Percentiles rank a stretch among this genome's conserved stretches.
Conservation (phyloP, 2,797 vertebrate species). For the Sebastes alutus region DNA sequence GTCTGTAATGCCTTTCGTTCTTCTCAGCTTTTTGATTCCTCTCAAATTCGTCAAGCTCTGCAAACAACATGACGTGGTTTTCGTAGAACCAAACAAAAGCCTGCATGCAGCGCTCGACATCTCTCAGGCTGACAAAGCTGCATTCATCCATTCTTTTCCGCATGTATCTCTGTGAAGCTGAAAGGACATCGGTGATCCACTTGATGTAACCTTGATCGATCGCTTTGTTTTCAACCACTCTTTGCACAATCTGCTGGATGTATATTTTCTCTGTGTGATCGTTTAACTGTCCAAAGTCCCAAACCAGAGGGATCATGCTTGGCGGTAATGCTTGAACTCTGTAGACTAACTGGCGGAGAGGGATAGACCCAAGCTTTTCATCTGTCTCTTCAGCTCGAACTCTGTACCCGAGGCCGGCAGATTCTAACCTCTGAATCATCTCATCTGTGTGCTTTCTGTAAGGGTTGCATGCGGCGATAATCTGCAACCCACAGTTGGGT, state of each 20-base stretch:
- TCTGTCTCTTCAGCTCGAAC: slow-evolving; percentile 89
- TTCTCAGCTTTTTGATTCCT: slow-evolving; percentile 7
- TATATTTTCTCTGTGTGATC: slow-evolving; percentile 88
- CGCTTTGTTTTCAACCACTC: slow-evolving; percentile 70
- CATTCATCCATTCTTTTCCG: slow-evolving; percentile 87
- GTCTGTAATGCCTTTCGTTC: slow-evolving; percentile 7
- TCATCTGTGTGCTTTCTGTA: slow-evolving; percentile 91
- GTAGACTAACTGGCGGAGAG: slow-evolving; percentile 96
- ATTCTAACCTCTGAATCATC: slow-evolving; percentile 92
- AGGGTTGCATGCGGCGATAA: slow-evolving; percentile 97
- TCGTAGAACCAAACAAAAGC: slow-evolving; percentile 90
- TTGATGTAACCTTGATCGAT: slow-evolving; percentile 15
- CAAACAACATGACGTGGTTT: slow-evolving; percentile 79
- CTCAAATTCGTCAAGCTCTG: slow-evolving; percentile 73
- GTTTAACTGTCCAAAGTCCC: slow-evolving; percentile 97
- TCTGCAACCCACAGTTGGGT: slow-evolving; percentile 81
- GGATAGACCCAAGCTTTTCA: slow-evolving; percentile 93
- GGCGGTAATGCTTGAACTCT: slow-evolving; percentile 95
- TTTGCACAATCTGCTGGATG: slow-evolving; percentile 93
- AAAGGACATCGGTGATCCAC: slow-evolving; percentile 84
- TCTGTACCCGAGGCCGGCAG: slow-evolving; percentile 92
- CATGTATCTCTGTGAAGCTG: slow-evolving; percentile 92
- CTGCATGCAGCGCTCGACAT: slow-evolving; percentile 94
- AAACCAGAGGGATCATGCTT: slow-evolving; percentile 95
- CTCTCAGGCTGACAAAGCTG: slow-evolving; percentile 94